Evolutionary conservation across 1,140 invertebrate species (phyloP), one percentile per base, ranked within the genome.

Genomic region (Oscheius sp.): DNA sequence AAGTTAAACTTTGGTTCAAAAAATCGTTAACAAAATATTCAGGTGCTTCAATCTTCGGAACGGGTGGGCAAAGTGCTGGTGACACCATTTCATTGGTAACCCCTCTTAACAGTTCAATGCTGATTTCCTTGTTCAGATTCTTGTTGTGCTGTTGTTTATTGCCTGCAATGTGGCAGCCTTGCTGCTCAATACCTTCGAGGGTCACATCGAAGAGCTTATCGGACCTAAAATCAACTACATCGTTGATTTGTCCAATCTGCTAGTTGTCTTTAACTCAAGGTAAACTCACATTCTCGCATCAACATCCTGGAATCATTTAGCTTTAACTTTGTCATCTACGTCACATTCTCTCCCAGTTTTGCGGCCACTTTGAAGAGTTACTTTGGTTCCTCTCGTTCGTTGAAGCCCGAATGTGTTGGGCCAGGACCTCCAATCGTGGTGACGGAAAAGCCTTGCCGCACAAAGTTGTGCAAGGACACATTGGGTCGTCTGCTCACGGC

Each of bases 261-360:
- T 83, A 10, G 82, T 84, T 20, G 82, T 84, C 15, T 83, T 83
- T 67, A 83, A 84, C 65, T 83, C 82, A 2, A 79, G 78, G 45
- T 79, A 79, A 52, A 79, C 67, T 79, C 36, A 82, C 75, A 68
- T 4, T n/a, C 18, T 65, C 13, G 10, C 3, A 59, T 13, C 29
- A 23, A 23, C 10, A 59, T 59, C 10, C 13, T 59, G 29, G 55
- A 59, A 63, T 26, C 31, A 63, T 73, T 46, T 65, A 74, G 75
- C 36, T 76, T 76, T 59, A 76, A 76, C 58, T 78, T 76, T 32
- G 61, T 73, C 20, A 76, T 76, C 28, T 76, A 76, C 32, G 49
- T 74, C 32, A 76, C 55, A 7, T 76, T 68, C 52, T 76, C 75
- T 15, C 69, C 52, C 2, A 59, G 52, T 13, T 71, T 71, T 34